Evolutionary conservation across 64 coral and sea anemone species (phyloP), one percentile per base, ranked within the genome.

Genomic region (Pocillopora verrucosa): DNA sequence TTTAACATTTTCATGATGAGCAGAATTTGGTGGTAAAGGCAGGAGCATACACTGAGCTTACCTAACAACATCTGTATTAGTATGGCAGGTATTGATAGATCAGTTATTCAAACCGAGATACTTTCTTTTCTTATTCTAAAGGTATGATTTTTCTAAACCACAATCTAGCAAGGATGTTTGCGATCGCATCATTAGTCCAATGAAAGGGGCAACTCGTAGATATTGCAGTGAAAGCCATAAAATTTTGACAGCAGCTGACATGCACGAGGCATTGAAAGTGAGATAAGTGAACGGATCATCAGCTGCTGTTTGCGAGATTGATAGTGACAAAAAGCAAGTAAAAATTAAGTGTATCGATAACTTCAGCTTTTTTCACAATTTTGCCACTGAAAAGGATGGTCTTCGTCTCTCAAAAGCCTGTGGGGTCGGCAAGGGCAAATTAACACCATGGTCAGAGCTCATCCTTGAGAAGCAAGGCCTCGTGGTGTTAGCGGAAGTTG

Each of bases 351-450:
- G 74, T 41, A 76, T 76, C 74, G 19, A 14, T 37, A 76, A 76
- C 77, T 92, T 92, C n/a, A 79, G 90, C n/a, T 45, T 34, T 70
- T 87, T 77, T 36, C 64, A 79, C 73, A 93, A 94, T 83, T 82
- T 90, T 86, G 16, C 34, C 9, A 90, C 68, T 16, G 58, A 94
- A 12, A 58, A 68, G 85, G 88, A 87, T 17, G 73, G 76, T 16
- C 78, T 89, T 45, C 83, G 87, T 60, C 36, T 93, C 69, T 83
- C 65, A 87, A 88, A 89, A 36, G 81, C 59, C 14, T 93, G 89
- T 83, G 36, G n/a, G 4, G 60, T 83, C 38, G 84, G 85, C 13
- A 10, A 20, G 9, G 84, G 91, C 5, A 92, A 78, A 75, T 34
- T 92, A n/a, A 60, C 76, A 30, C 45, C 72, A 72, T 75, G 75